These are phyloP conservation scores for Melipona quadrifasciata DNA, from an alignment of 1,140 invertebrate genomes.

Conservation along the genomic window DNA sequence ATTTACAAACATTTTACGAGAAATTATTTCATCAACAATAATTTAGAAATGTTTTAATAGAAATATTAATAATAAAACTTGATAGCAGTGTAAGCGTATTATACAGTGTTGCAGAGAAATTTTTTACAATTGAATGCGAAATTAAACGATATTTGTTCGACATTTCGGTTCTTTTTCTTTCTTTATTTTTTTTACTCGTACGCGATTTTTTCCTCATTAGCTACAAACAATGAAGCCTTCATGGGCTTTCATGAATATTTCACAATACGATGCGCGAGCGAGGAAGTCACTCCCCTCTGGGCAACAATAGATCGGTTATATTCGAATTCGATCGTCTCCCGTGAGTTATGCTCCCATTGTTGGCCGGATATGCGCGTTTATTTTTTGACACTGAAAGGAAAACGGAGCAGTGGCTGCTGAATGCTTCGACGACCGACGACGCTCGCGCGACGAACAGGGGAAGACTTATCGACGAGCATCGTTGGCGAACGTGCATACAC, in stretches of 20 bases:
- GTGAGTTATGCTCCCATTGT: conserved; percentile 38
- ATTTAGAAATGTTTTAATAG: too few species aligned
- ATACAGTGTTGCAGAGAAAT: background rate
- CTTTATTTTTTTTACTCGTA: background rate
- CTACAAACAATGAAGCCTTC: conserved; percentile 18
- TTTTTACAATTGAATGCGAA: background rate
- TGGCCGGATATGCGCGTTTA: conserved; percentile 4
- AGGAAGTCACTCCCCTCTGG: conserved; percentile 11
- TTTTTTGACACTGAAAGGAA: conserved; percentile 27
- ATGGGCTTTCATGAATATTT: conserved; percentile 39
- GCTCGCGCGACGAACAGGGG: background rate
- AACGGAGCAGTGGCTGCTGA: background rate
- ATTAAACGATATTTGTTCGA: too few species aligned
- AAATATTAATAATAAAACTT: too few species aligned
- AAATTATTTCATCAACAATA: too few species aligned
- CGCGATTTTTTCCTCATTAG: conserved; percentile 34
- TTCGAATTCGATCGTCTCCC: conserved; percentile 29
- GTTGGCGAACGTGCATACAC: background rate
- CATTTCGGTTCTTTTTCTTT: too few species aligned
- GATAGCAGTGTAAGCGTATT: too few species aligned
- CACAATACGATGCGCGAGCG: conserved; percentile 19
- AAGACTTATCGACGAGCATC: background rate
- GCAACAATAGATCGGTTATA: conserved; percentile 43
- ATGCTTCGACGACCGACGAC: background rate
- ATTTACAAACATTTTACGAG: background rate